Conservation (phyloP, 2,797 vertebrate species). For the Adrianichthys oophorus region DNA sequence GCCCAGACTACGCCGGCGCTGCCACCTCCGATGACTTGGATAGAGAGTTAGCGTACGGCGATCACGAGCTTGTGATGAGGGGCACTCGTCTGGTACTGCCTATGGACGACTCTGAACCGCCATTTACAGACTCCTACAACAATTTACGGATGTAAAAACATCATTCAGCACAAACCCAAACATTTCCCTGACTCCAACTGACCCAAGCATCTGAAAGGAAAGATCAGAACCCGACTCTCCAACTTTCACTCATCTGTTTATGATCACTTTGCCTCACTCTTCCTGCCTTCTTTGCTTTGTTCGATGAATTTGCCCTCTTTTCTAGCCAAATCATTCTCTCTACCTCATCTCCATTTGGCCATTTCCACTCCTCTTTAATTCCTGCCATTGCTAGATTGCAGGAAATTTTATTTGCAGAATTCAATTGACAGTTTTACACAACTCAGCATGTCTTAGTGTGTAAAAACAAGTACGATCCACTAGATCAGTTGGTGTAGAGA, state of each 20-base stretch:
- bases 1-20: conserved; percentile 45
- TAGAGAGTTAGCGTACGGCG: conserved; percentile 86
- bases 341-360: conserved; percentile 72
- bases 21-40: conserved; percentile 84
- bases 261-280: conserved; percentile 12
- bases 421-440: conserved; percentile 15
- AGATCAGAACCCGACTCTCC: conserved; percentile 46
- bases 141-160: conserved; percentile 52
- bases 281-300: conserved; percentile 7
- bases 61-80: conserved; percentile 91
- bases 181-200: conserved; percentile 30
- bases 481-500: conserved; percentile 59
- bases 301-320: conserved; percentile 20
- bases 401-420: conserved; percentile 49
- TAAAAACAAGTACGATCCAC: conserved; percentile 50
- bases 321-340: conserved; percentile 62
- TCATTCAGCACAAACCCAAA: conserved; percentile 5
- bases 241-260: conserved; percentile 13
- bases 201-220: conserved; percentile 44
- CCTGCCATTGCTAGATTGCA: conserved; percentile 44
- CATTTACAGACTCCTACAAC: conserved; percentile 76
- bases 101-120: conserved; percentile 93
- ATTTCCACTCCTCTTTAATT: conserved; percentile 42
- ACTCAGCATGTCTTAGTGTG: conserved; percentile 68
- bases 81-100: conserved; percentile 94